Evolutionary conservation across 64 coral and sea anemone genomes (phyloP), one percentile per base, ranked within the genome.

Genomic region (Astreopora myriophthalma): DNA sequence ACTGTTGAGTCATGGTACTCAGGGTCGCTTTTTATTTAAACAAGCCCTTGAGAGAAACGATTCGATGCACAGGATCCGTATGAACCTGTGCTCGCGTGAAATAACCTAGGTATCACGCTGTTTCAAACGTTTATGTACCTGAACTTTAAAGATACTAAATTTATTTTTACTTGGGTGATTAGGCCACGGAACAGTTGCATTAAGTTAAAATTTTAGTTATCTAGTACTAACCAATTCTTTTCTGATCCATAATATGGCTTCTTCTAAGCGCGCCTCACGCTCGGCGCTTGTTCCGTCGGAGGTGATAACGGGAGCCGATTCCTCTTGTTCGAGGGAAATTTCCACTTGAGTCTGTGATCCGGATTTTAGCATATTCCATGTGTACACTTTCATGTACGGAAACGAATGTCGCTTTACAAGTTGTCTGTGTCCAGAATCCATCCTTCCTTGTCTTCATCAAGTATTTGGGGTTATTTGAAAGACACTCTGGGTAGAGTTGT

Each of bases 391-490:
- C 20, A 86, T 88, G 34, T 94, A 91, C 14, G 95, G 95, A 60
- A 97, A 97, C n/a, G 95, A 97, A 73, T 97, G 95, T 13, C 95
- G 85, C 71, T 97, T 97, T 11, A 65, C 64, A 2, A 97, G 73
- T 19, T 83, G 79, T 12, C 37, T 8, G 2, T 33, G 79, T 35
- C 65, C 79, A 4, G 32, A 10, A 24, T 83, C 52, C 55, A 62
- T 34, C 17, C 7, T 71, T 33, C 26, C 25, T 26, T 11, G 23
- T 24, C 25, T 28, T 70, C 30, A 5, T 70, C 67, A 70, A 70
- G 22, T 66, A n/a, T 30, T 51, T 30, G n/a, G 28, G 75, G 8
- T 48, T 49, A 1, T 16, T 0, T 17, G 10, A 31, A 29, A n/a
- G 1, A 80, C 16, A 34, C 1, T 22, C 42, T 2, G 7, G 23